Base-by-base conservation (phyloP, 2,888 invertebrate species). In the Eupsilia transversa region DNA sequence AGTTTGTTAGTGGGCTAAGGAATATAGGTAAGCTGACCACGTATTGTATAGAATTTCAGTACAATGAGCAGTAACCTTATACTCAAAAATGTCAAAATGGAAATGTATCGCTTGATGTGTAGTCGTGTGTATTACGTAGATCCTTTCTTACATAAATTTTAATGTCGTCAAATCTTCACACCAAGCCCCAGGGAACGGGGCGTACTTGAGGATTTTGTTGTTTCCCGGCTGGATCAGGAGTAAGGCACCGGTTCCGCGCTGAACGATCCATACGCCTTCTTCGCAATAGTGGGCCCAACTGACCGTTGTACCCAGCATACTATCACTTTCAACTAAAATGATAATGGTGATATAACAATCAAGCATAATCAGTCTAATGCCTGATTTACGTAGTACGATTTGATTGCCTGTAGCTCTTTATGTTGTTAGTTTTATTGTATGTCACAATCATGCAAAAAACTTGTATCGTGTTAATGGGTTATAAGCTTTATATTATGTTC, bases 281-380 rank as follows among this genome's bases (percentile, higher is more conserved):
- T 93, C 90, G 59, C 93, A 92, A 77, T 96, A 96, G 56, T 93
- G 85, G 0, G 96, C 96, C 96, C 96, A 96, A 2, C 93, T 94
- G 30, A 96, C 87, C 0, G 95, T 93, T 23, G 94, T 94, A 1
- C 94, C 95, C 38, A 93, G 86, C 91, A 91, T 90, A 70, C 92
- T 93, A 27, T 96, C 95, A 60, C 92, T 93, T 89, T 96, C 95
- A 84, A 95, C 94, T 96, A 78, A 20, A 87, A 84, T n/a, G 12
- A 10, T 49, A 69, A 64, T 35, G n/a, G n/a, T 12, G 33, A 20
- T 73, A 33, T 35, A 61, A n/a, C 10, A 27, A 17, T 56, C 23
- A 10, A 72, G 14, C 6, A 27, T 54, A 20, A 33, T 27, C 3
- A n/a, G n/a, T 5, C 2, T 54, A 17, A 46, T 5, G 9, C 14